These are phyloP conservation scores for Meles meles DNA, from an alignment of 2,113 vertebrate genomes.

Conservation along the genomic window DNA sequence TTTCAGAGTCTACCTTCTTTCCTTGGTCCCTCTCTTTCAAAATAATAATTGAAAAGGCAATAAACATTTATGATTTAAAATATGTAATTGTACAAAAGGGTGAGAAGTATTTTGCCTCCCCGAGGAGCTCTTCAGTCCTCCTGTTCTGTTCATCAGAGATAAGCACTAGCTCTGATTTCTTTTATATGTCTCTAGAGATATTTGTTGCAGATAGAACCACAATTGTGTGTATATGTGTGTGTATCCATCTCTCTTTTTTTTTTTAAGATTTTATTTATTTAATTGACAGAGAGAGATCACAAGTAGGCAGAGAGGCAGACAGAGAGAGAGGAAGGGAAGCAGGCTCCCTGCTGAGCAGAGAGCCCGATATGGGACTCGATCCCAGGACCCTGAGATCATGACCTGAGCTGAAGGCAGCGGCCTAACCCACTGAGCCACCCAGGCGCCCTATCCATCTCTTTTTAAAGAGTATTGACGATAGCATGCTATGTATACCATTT, in stretches of 20 bases:
- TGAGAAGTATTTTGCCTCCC: neutral
- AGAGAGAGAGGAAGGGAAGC: too few species aligned
- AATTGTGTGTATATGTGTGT: neutral
- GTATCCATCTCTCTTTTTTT: neutral
- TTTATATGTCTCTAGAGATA: neutral
- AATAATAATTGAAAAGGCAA: neutral
- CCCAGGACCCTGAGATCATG: too few species aligned
- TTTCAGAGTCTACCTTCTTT: neutral
- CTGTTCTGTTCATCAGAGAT: neutral
- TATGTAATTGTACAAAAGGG: neutral
- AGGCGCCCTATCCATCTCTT: neutral
- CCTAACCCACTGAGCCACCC: too few species aligned
- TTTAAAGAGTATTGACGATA: neutral
- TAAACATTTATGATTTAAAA: neutral
- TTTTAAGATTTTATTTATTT: too few species aligned
- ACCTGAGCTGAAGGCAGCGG: too few species aligned
- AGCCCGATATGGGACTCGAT: too few species aligned
- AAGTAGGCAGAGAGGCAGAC: too few species aligned
- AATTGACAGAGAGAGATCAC: too few species aligned
- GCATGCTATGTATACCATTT: neutral
- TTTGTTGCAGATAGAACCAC: neutral
- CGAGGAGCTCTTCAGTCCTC: neutral
- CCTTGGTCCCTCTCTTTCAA: neutral
- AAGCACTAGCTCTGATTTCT: neutral
- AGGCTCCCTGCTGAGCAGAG: too few species aligned